Base-by-base conservation (phyloP, 2,888 invertebrate genomes). In the Anticlea derivata region DNA sequence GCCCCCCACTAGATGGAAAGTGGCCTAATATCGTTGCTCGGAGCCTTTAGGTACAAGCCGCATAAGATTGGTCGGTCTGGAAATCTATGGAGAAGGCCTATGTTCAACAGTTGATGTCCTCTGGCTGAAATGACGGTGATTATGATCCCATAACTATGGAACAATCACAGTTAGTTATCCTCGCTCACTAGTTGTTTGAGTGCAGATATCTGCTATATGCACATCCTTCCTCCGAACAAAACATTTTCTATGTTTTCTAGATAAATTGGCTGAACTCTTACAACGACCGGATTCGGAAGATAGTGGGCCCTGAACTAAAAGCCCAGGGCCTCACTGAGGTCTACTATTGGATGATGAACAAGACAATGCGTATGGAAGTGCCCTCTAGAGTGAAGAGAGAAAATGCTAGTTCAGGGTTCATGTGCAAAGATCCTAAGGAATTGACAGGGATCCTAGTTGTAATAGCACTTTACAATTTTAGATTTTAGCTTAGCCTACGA, bases 281-380 rank as follows among this genome's bases (percentile, higher is more conserved):
- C 80, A 96, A 97, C 80, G 92, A 92, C 7, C 92, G 94, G 61
- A 94, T 96, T 52, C 91, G 95, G 24, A 91, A 92, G 49, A 87
- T 92, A 35, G 94, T 97, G 2, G 96, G 97, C 0, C 92, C 93
- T 0, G 95, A 96, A 70, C 83, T 97, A 29, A 94, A 94, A 67
- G 92, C 86, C 26, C 94, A 94, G 71, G 93, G 93, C 0, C 92
- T 94, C 61, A 94, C 93, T 79, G 92, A 93, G 53, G 96, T 94
- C 1, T 95, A 94, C 75, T 93, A 94, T 68, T 97, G 97, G 97
- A 94, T 97, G 94, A 94, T 95, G 93, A 94, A 94, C 66, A 95
- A 96, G 78, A 97, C 96, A 6, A 85, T 92, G 52, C 92, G 92
- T 69, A 91, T 96, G 20, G 80, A 81, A 40, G 61, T 75, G 6